phyloP scores from a whole-genome alignment of 2,113 vertebrate genomes.

The Oncorhynchus kisutch region DNA sequence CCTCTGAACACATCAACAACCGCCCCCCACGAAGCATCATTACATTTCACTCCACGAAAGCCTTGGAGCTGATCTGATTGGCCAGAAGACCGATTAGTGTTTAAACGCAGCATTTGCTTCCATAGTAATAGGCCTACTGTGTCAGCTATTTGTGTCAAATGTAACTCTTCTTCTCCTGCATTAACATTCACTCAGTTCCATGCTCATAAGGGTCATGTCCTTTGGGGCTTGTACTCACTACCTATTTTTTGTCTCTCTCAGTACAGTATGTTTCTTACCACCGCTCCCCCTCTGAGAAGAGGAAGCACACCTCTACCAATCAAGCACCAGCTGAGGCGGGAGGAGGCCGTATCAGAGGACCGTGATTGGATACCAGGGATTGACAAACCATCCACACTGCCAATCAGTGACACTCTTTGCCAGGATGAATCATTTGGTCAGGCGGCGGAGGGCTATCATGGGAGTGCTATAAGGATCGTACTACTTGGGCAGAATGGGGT shows the following conservation, averaged over 20 bases:
- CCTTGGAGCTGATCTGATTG: no score
- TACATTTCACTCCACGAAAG: no score
- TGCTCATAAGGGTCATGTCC: not conserved
- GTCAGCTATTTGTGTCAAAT: not conserved
- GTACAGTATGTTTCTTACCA: conserved; percentile 77
- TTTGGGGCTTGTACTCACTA: not conserved
- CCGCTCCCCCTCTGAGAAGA: conserved; percentile 71
- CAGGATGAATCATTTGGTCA: conserved; percentile 61
- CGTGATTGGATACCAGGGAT: conserved; percentile 71
- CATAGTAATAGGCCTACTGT: not conserved
- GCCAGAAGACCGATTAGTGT: no score
- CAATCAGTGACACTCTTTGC: conserved; percentile 62
- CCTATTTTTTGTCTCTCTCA: conserved; percentile 21
- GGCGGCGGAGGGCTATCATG: conserved; percentile 45
- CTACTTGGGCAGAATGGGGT: conserved; percentile 86
- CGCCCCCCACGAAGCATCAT: no score
- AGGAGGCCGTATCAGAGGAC: conserved; percentile 76
- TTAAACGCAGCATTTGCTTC: no score
- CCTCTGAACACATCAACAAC: no score
- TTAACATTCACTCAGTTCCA: not conserved
- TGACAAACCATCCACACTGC: conserved; percentile 57
- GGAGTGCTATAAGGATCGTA: conserved; percentile 72
- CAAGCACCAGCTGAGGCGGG: conserved; percentile 76
- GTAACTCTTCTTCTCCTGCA: not conserved
- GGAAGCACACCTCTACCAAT: conserved; percentile 77